Evolutionary conservation across 2,797 vertebrate genomes (phyloP), one percentile per base, ranked within the genome.

Genomic region (Coranthus polyacanthus): DNA sequence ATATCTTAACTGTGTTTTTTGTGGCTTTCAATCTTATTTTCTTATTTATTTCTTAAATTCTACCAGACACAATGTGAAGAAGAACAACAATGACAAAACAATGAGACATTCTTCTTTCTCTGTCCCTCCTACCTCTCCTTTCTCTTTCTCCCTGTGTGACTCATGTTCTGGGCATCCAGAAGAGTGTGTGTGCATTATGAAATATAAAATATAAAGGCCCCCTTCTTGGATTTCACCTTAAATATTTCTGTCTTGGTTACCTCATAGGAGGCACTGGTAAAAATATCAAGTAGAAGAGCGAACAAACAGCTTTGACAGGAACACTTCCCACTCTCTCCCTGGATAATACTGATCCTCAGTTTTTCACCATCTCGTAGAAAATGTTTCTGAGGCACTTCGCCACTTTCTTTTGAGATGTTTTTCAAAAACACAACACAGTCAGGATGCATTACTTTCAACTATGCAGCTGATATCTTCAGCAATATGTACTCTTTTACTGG

Each of bases 301-400:
- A 82, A 78, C 37, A 59, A 80, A 71, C 26, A 54, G 57, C 64
- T 82, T 36, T 47, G 63, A 72, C 81, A 70, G 63, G 53, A 83
- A 81, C 62, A 49, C 68, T 21, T 83, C 81, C 85, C 73, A 75
- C 83, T 78, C 77, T 20, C 54, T 76, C 57, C 17, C 57, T 54
- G 63, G 60, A 78, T 44, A 41, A 46, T 21, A 75, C 43, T n/a
- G 46, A 75, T 72, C 29, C 67, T 82, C 52, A 37, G 34, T 15
- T 75, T 63, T 51, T 72, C 44, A 38, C 24, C 37, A 44, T 65
- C 39, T 61, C 49, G 41, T 0, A 12, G 34, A 68, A 49, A 56
- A 42, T 11, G 12, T 10, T 34, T 36, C 42, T 7, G n/a, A 58
- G 43, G 56, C 54, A 20, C 37, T 51, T 56, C 49, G 43, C 53